Base-by-base conservation (phyloP, 2,888 invertebrate genomes). In the Cheilosia vulpina region DNA sequence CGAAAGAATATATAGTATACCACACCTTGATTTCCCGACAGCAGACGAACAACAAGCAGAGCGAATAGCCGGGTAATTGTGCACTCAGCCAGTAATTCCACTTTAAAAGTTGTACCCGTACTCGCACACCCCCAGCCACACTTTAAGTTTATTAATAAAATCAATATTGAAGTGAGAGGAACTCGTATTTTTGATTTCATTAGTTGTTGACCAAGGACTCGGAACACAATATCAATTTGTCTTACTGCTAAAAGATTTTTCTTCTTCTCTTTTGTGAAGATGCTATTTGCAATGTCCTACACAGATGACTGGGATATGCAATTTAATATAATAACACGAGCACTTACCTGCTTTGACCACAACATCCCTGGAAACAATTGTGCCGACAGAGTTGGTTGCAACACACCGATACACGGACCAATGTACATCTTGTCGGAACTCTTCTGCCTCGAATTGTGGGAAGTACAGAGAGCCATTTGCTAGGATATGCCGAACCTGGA, bases 381-480 rank as follows among this genome's bases (percentile, higher is more conserved):
- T 92, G 43, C 93, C 94, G 66, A 93, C 93, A 38, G 92, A 91
- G 90, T 93, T 94, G 66, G 92, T 90, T 78, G 93, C 93, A 68
- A 92, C 90, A 88, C 94, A 94, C 81, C 93, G 93, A 90, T 94
- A 94, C 45, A 93, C 91, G 47, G 93, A 92, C 93, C 93, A 93
- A 88, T 94, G 94, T 38, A 94, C 93, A 89, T 94, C 94, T 90
- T 94, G 94, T 62, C 94, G 92, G 89, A 94, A 94, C 76, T 93
- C 93, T 87, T 93, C 93, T 11, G 93, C 93, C 73, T 93, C 93
- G 89, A 94, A 94, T 72, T 93, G 93, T 13, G 93, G 93, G 89
- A 94, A 94, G 88, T 93, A 92, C 58, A 94, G 90, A 31, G 94
- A 93, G 43, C 93, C 93, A 90, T 94, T 94, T 34, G 93, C 93